Evolutionary conservation across 2,888 invertebrate genomes (phyloP), one percentile per base, ranked within the genome.

Genomic region (Gandaritis pyraliata): DNA sequence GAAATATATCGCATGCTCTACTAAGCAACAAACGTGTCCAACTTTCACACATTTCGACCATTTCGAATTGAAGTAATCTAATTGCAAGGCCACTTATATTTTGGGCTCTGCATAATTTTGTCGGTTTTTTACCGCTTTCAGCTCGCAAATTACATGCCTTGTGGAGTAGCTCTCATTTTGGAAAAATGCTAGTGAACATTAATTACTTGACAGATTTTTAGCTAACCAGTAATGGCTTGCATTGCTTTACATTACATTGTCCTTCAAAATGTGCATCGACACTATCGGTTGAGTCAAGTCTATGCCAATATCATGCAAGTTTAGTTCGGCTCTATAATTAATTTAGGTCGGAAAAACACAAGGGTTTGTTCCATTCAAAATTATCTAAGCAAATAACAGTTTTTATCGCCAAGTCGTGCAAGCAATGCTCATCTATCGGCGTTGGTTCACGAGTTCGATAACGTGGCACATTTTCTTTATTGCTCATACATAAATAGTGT

Each of bases 21-120:
- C 74, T 87, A 78, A 85, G 87, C 77, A 84, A 64, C 78, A 79
- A 43, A 43, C 16, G 76, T 75, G 77, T 74, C 73, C 68, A 71
- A 83, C 86, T 84, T 88, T 87, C 86, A 82, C 86, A 80, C 77
- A 69, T 68, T 65, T 68, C 72, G 76, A 68, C 68, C 76, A 75
- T 77, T 81, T 78, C 47, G 30, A 49, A 61, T 54, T 59, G 47
- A 56, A 74, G 76, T 76, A 47, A 53, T 52, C 38, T 58, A 18
- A 58, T 43, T 59, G 56, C 56, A 46, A 43, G 33, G 30, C 55
- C 52, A 43, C 46, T 64, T 48, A 54, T 16, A 49, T 30, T 39
- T 13, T 45, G 23, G 47, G 41, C 13, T 58, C 15, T 46, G 55
- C 54, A 39, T 57, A 50, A 51, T 49, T 57, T 33, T 39, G 33